Evolutionary conservation across 2,113 vertebrate genomes (phyloP), one percentile per base, ranked within the genome.

Genomic region (Galemys pyrenaicus): DNA sequence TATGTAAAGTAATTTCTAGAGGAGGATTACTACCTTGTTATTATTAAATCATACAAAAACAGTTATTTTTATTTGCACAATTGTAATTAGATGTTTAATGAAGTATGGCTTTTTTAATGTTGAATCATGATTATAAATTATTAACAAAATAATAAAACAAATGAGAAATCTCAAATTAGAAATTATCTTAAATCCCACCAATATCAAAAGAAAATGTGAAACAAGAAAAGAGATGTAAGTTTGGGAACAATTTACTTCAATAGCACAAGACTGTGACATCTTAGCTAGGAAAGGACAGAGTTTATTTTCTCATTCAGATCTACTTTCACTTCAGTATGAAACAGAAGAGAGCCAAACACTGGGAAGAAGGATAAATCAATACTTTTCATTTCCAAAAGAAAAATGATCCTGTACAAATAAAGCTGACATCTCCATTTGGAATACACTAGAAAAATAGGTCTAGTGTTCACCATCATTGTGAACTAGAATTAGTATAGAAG

Each of bases 311-410:
- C 88, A 65, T 32, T 92, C n/a, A 44, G 24, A 78, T 87, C 0
- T 74, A 86, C 35, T 86, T 92, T 87, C 20, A 78, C n/a, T 97
- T 97, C 58, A 94, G 71, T 22, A 74, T 75, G n/a, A 58, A 96
- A 79, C 3, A 92, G 9, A 3, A 89, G 62, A 80, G 4, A 95
- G 19, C 62, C 68, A 87, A 60, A 96, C 65, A 84, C 19, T 2
- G 46, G 65, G 58, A 79, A 96, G 80, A 89, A 73, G 3, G 3
- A 68, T 17, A 41, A 92, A 97, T 92, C 64, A 84, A 51, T 97
- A 97, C 7, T 92, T 97, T 96, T 95, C 12, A 92, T 68, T 75
- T 92, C 2, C 35, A 65, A 65, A 35, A n/a, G 49, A 89, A 95
- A 97, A 97, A 64, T 13, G 35, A 4, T 56, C 13, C 93, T 1